Base-by-base conservation (phyloP, 2,797 vertebrate genomes). In the Rhinatrema bivittatum region DNA sequence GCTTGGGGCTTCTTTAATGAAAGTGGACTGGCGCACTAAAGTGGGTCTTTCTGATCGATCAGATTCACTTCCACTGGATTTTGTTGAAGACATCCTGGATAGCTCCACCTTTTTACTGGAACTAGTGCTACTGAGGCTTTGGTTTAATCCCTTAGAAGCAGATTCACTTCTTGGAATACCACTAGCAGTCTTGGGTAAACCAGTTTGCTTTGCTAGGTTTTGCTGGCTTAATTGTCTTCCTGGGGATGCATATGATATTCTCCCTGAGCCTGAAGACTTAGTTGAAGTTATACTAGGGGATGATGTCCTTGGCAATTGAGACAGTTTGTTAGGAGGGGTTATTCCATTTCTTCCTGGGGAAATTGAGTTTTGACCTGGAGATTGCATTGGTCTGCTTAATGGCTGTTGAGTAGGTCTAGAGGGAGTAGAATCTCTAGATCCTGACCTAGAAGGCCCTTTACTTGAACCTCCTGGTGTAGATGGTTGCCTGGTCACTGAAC, bases 1-100 rank as follows among this genome's bases (percentile, higher is more conserved):
- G 52, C 96, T 99, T 0, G 93, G 89, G 5, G 92, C 82, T 65
- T 99, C 96, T 78, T 99, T 99, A 69, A 99, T 98, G 54, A 99
- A 99, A 13, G 96, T 98, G 18, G 96, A 99, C 62, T 99, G 96
- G 6, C 96, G 93, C 49, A 98, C 93, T 0, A 99, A 86, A 43
- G 76, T 77, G 16, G 90, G 89, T 70, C 88, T 88, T 38, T 93
- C 90, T 1, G 89, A 91, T 39, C 86, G 69, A 53, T 92, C 89
- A 19, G 90, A 93, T 65, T 91, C 89, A 54, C 89, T 91, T 54
- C 87, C 88, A 21, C 89, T 91, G 28, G 90, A 91, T 50, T 88
- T 91, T 39, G 89, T 61, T 21, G 88, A 92, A 39, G 88, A 86
- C 84, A 88, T 85, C 77, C 87, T 83, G 33, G 87, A 85, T 36